phyloP scores from a whole-genome alignment of 1,140 invertebrate species.

The Tribolium madens region DNA sequence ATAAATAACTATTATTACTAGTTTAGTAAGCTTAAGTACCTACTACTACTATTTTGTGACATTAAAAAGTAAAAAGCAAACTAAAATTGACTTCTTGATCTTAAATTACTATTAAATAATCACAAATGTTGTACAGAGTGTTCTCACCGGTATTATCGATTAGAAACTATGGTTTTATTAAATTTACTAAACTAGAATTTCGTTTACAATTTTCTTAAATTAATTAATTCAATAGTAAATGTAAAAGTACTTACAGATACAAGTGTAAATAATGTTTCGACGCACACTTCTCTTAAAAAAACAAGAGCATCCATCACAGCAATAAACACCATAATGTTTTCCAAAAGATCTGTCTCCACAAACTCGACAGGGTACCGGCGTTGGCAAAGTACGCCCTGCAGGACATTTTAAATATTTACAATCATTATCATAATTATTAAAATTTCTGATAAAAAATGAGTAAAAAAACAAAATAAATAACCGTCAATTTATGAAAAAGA shows the following conservation, averaged over 20 bases:
- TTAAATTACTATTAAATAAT: too few relatives aligned
- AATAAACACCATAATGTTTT: constrained; percentile 88
- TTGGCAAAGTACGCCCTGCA: constrained; percentile 75
- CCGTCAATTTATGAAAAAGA: not conserved
- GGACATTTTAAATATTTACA: constrained; percentile 40
- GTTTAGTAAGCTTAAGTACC: too few relatives aligned
- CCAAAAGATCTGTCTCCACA: constrained; percentile 90
- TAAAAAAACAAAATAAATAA: too few relatives aligned
- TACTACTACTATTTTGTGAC: too few relatives aligned
- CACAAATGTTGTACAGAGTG: too few relatives aligned
- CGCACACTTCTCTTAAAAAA: constrained; percentile 88
- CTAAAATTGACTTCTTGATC: too few relatives aligned
- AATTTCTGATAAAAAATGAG: not conserved
- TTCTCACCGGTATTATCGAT: too few relatives aligned
- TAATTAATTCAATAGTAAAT: constrained; percentile 28
- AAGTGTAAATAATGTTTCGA: constrained; percentile 77
- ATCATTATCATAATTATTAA: not conserved
- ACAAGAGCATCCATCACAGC: constrained; percentile 91
- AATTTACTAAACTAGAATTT: too few relatives aligned
- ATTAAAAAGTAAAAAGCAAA: too few relatives aligned
- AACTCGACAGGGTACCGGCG: constrained; percentile 78
- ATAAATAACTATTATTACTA: too few relatives aligned
- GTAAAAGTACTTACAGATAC: constrained; percentile 82
- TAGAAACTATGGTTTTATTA: too few relatives aligned
- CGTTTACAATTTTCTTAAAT: too few relatives aligned